These are phyloP conservation scores for Hydrochoerus hydrochaeris DNA, from an alignment of 2,113 vertebrate species.

Conservation along the genomic window DNA sequence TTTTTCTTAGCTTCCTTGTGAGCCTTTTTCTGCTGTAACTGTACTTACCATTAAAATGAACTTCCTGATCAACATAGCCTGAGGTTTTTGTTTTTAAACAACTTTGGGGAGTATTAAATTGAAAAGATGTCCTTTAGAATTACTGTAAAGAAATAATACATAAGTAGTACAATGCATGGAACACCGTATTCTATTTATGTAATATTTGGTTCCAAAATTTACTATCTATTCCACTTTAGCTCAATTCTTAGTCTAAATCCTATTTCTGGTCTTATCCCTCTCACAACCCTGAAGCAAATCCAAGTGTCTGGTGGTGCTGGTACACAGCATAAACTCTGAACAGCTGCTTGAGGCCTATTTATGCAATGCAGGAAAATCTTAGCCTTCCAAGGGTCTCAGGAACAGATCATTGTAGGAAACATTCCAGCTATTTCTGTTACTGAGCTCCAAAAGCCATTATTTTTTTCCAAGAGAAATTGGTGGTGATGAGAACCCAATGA, in stretches of 20 bases:
- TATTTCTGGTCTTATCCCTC: not conserved
- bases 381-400: constrained; percentile 14
- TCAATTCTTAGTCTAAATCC: constrained; percentile 5
- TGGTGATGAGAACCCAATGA: not conserved
- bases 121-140: not conserved
- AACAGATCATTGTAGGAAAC: not conserved
- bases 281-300: not conserved
- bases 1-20: constrained; percentile 42
- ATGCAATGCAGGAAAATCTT: constrained; percentile 41
- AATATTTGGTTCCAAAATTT: constrained; percentile 27
- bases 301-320: not conserved
- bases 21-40: not conserved
- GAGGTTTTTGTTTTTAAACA: not conserved
- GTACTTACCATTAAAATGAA: constrained; percentile 11
- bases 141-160: not conserved
- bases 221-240: not conserved
- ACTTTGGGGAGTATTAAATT: not conserved
- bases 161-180: not conserved
- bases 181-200: not conserved
- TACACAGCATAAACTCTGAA: not conserved
- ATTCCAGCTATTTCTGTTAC: not conserved
- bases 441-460: not conserved
- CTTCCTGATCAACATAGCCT: not conserved
- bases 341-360: constrained; percentile 38
- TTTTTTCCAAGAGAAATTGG: not conserved